phyloP scores from a whole-genome alignment of 2,888 invertebrate genomes.

The Pachliopta kotzebuea region DNA sequence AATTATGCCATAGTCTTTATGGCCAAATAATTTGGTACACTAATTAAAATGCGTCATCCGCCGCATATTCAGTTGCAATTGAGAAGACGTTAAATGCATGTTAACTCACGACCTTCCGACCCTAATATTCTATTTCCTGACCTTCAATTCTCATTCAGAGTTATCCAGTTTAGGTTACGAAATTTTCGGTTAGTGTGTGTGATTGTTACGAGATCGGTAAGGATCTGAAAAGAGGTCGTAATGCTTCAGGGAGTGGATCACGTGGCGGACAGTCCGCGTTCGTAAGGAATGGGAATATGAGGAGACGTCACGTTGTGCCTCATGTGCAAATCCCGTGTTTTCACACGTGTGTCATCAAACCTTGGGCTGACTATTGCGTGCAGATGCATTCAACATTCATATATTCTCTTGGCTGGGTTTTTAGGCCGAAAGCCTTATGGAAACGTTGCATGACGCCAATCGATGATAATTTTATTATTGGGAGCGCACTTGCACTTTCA shows the following conservation, averaged over 20 bases:
- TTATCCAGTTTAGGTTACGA: conserved; percentile 5
- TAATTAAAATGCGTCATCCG: too few species aligned
- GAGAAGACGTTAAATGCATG: neutral
- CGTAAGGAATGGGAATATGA: conserved; percentile 31
- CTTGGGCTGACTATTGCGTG: conserved; percentile 44
- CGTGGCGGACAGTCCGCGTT: conserved; percentile 29
- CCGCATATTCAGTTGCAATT: too few species aligned
- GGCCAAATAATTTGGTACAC: too few species aligned
- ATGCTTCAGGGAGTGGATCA: conserved; percentile 31
- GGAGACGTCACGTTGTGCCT: conserved; percentile 47
- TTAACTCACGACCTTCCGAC: neutral
- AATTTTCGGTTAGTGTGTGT: conserved; percentile 5
- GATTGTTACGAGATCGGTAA: conserved; percentile 5
- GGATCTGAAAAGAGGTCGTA: conserved; percentile 26
- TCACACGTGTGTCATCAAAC: conserved; percentile 48
- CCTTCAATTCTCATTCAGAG: neutral
- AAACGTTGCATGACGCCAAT: conserved; percentile 37
- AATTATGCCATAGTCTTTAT: too few species aligned
- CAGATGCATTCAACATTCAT: conserved; percentile 49
- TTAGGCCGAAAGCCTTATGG: conserved; percentile 45
- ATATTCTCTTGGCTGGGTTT: conserved; percentile 50
- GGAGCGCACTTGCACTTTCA: conserved; percentile 39
- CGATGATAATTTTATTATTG: conserved; percentile 37
- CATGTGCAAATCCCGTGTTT: conserved; percentile 39
- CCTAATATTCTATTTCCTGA: neutral